Evolutionary conservation across 2,113 vertebrate genomes (phyloP).

Genomic region (Coreoperca whiteheadi): DNA sequence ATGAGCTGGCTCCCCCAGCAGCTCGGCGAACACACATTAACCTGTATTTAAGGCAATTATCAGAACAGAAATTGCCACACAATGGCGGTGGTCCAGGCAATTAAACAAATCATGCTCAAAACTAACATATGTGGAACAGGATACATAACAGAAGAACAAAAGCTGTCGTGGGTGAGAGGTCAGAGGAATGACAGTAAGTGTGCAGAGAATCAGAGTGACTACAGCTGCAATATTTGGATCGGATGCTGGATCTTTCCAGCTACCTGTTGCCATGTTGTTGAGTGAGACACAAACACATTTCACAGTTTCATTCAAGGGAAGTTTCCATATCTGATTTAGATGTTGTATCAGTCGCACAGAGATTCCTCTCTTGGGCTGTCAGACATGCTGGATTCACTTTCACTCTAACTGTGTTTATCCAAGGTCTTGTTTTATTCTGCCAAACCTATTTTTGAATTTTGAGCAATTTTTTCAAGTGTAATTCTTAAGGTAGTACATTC

Average conservation of each 20-base stretch:
- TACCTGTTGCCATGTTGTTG: conserved; percentile 26
- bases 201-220: neutral
- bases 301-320: conserved; percentile 8
- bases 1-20: conserved; percentile 39
- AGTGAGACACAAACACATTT: conserved; percentile 39
- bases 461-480: neutral
- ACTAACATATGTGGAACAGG: conserved; percentile 40
- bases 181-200: neutral
- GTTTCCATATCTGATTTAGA: conserved; percentile 51
- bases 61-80: conserved; percentile 57
- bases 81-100: conserved; percentile 60
- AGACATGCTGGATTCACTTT: conserved; percentile 13
- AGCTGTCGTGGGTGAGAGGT: conserved; percentile 43
- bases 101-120: conserved; percentile 58
- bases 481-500: neutral
- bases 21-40: conserved; percentile 50
- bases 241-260: neutral
- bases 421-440: neutral
- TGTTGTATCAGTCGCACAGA: conserved; percentile 8
- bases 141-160: conserved; percentile 21
- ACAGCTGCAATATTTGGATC: conserved; percentile 5
- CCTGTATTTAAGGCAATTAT: conserved; percentile 74
- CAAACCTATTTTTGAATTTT: neutral
- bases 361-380: conserved; percentile 4
- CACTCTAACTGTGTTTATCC: neutral